These are phyloP conservation scores for Clamator glandarius DNA, from an alignment of 2,797 vertebrate species.

Conservation along the genomic window DNA sequence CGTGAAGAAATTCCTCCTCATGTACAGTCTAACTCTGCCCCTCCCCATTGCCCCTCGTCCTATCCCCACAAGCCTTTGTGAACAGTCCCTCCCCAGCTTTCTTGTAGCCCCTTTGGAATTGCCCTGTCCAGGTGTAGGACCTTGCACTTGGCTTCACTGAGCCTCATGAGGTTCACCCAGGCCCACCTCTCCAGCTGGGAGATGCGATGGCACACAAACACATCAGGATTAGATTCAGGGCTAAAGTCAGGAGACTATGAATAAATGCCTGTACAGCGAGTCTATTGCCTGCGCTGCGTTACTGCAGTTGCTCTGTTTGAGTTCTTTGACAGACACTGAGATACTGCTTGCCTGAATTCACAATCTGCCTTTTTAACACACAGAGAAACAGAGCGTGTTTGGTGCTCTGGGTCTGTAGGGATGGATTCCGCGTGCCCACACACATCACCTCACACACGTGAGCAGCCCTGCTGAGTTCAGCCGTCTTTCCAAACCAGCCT, in stretches of 20 bases:
- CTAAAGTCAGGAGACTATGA: not conserved
- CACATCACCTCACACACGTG: rapidly evolving
- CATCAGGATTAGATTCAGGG: too few species aligned
- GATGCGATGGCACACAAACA: rapidly evolving
- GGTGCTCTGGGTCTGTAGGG: not conserved
- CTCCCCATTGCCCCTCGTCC: too few species aligned
- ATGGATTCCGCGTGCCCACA: not conserved
- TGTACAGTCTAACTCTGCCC: too few species aligned
- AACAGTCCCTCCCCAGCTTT: too few species aligned
- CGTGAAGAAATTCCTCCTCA: too few species aligned
- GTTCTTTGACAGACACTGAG: not conserved
- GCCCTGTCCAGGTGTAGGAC: too few species aligned
- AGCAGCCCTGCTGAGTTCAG: not conserved
- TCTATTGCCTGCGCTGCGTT: not conserved
- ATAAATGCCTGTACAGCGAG: not conserved
- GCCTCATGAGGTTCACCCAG: too few species aligned
- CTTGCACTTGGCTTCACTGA: too few species aligned
- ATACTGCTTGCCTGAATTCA: not conserved
- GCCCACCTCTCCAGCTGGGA: too few species aligned
- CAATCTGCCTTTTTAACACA: not conserved
- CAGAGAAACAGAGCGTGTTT: not conserved
- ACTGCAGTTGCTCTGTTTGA: not conserved
- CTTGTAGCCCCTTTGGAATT: too few species aligned
- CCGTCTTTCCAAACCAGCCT: not conserved
- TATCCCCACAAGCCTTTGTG: too few species aligned